phyloP scores from a whole-genome alignment of 2,113 vertebrate genomes.

The Todiramphus saurophagus region DNA sequence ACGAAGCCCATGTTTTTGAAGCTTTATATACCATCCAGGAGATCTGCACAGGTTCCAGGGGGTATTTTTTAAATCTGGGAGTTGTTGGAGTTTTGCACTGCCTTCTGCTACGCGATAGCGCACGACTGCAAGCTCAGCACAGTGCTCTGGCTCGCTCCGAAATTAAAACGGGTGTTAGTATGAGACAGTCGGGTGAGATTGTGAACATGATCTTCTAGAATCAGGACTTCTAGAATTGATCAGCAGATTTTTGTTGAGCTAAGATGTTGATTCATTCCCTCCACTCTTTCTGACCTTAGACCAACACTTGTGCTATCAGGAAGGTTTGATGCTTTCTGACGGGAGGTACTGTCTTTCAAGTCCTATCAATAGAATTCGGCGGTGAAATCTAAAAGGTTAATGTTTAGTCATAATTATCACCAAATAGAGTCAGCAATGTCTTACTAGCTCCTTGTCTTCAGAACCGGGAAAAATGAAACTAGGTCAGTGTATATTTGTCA shows the following conservation, averaged over 20 bases:
- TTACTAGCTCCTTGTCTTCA: slow-evolving; percentile 38
- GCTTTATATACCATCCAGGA: not conserved
- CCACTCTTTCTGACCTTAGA: slow-evolving; percentile 1
- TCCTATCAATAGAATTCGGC: not conserved
- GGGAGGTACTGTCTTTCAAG: not conserved
- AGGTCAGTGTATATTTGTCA: slow-evolving; percentile 49
- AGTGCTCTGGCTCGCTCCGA: slow-evolving; percentile 11
- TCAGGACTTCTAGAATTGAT: slow-evolving; percentile 22
- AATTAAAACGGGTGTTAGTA: slow-evolving; percentile 26
- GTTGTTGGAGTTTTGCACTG: not conserved
- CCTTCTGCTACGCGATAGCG: slow-evolving; percentile 8
- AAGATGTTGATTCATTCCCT: slow-evolving; percentile 50
- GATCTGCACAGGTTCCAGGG: slow-evolving; percentile 20
- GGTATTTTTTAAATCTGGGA: slow-evolving; percentile 3
- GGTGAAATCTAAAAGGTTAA: slow-evolving; percentile 43
- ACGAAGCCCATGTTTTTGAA: not conserved
- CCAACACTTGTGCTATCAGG: not conserved
- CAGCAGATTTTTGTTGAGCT: slow-evolving; percentile 35
- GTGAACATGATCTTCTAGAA: slow-evolving; percentile 27
- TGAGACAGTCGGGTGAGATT: slow-evolving; percentile 38
- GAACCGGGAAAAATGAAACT: slow-evolving; percentile 52
- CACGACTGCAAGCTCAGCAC: slow-evolving; percentile 36
- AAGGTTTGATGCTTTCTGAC: not conserved
- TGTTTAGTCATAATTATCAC: slow-evolving; percentile 54
- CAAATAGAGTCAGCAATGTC: slow-evolving; percentile 19